Conservation (phyloP, 2,888 invertebrate genomes). For the Heteromurus nitidus region DNA sequence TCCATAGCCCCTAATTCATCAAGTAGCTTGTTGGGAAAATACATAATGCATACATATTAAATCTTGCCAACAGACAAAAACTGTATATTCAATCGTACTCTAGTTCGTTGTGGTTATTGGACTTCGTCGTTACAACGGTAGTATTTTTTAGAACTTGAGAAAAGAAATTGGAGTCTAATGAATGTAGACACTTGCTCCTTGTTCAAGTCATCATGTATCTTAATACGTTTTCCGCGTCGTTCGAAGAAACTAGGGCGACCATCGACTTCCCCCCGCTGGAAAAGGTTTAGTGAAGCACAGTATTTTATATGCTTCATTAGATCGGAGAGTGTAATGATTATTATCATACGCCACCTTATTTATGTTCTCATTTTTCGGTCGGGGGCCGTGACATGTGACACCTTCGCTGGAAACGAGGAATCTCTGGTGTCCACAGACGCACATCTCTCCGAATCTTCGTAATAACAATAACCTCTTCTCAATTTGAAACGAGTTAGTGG, state of each 20-base stretch:
- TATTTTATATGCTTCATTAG: constrained; percentile 33
- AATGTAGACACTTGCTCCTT: constrained; percentile 22
- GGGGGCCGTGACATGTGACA: constrained; percentile 36
- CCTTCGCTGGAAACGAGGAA: constrained; percentile 18
- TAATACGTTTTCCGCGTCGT: not conserved
- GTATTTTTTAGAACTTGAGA: not conserved
- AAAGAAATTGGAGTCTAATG: constrained; percentile 32
- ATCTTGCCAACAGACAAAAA: too few species aligned
- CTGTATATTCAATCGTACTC: constrained; percentile 3
- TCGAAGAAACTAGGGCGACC: too few species aligned
- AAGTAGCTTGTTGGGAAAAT: not conserved
- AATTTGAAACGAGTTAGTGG: constrained; percentile 19
- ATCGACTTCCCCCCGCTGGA: not conserved
- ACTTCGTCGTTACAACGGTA: not conserved
- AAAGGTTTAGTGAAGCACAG: not conserved
- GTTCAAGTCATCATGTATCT: constrained; percentile 13
- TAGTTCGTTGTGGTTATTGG: not conserved
- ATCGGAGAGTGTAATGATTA: constrained; percentile 42
- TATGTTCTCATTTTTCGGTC: constrained; percentile 50
- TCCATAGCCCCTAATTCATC: constrained; percentile 31
- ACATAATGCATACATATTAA: constrained; percentile 12
- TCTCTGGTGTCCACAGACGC: not conserved
- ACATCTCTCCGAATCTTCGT: not conserved
- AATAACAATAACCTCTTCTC: constrained; percentile 3
- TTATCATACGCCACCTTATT: constrained; percentile 57